Evolutionary conservation across 2,113 vertebrate genomes (phyloP), one percentile per base, ranked within the genome.

Genomic region (Cryptomyrus ogoouensis): DNA sequence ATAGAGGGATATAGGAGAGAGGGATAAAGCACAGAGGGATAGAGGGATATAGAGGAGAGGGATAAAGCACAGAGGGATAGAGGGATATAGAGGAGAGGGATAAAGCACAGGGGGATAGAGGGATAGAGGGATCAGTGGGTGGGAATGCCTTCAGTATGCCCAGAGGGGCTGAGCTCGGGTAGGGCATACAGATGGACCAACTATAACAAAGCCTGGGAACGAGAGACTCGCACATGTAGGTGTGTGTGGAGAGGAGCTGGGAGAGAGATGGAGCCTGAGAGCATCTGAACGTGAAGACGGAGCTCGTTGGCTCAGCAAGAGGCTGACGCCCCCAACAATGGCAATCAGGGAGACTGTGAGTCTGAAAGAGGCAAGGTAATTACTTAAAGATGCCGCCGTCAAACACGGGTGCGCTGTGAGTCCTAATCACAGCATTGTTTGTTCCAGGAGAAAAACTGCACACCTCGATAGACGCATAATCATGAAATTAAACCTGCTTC

Each of bases 371-470:
- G 42, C 46, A 31, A n/a, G 47, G 83, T 86, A 50, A 86, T 86
- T 85, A 85, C 24, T 50, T 86, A 86, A 86, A 50, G 83, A 50
- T 42, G 44, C 44, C 10, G 21, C 9, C 46, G 9, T 84, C 83
- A 44, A 47, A 84, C 83, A 47, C 3, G n/a, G 83, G n/a, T 46
- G 24, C 83, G 4, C 46, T 24, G 46, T 50, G 21, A 86, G 13
- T 50, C 83, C 83, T 86, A 86, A 86, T 86, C 83, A n/a, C 83
- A 15, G 46, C 83, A 49, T 86, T 86, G 83, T 86, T 50, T 86
- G 21, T 49, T 47, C 83, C 44, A 49, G 42, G 39, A 44, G 44
- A 86, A 86, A 86, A 86, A 50, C 19, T 42, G 35, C 74, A 86
- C 83, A 86, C 83, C 47, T 86, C 83, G 44, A 47, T 50, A 50